Percentiles rank a stretch among this genome's conserved stretches.
phyloP scores from a whole-genome alignment of 2,888 invertebrate genomes.

The Girardia tigrina region DNA sequence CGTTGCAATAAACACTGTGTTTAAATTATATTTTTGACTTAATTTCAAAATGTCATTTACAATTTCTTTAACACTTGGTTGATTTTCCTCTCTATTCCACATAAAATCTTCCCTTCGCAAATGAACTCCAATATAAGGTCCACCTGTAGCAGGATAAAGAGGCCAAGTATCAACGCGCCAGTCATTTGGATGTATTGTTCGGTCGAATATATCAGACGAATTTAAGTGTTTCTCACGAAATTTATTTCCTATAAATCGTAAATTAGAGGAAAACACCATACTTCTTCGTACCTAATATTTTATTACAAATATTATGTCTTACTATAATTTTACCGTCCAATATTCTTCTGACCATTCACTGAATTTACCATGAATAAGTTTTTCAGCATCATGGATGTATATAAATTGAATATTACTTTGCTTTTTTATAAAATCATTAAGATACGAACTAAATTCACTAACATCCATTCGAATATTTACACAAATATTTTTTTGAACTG shows the following conservation, averaged over 20 bases:
- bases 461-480: neutral
- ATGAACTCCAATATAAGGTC: conserved; percentile 69
- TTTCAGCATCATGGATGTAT: conserved; percentile 40
- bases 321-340: conserved; percentile 40
- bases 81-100: conserved; percentile 59
- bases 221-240: conserved; percentile 59
- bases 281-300: conserved; percentile 57
- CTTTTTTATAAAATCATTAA: neutral
- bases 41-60: conserved; percentile 62
- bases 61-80: conserved; percentile 66
- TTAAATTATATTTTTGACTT: conserved; percentile 54
- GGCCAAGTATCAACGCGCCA: conserved; percentile 13
- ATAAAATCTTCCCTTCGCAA: conserved; percentile 76
- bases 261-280: conserved; percentile 67
- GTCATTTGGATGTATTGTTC: conserved; percentile 53
- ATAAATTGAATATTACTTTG: neutral
- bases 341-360: conserved; percentile 38
- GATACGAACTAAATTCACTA: neutral
- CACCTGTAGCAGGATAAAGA: conserved; percentile 48
- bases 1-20: conserved; percentile 66
- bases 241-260: conserved; percentile 59
- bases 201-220: conserved; percentile 57
- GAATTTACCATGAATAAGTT: conserved; percentile 41
- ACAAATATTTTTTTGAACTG: neutral
- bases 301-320: neutral